These are phyloP conservation scores for Microchrysa polita DNA, from an alignment of 2,888 invertebrate species.

Conservation along the genomic window DNA sequence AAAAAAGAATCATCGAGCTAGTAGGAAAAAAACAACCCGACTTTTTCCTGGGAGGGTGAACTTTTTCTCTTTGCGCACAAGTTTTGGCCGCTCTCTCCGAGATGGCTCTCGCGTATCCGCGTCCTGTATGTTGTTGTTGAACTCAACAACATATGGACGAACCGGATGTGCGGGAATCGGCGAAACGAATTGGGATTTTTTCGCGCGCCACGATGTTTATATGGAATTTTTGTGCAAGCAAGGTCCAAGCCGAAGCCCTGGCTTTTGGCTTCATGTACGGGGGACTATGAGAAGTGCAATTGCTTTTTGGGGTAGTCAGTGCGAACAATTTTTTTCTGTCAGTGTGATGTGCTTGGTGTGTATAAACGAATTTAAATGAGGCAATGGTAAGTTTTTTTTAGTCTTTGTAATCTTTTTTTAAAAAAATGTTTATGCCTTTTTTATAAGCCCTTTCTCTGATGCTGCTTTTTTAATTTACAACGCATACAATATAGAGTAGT, in stretches of 20 bases:
- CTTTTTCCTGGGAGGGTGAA: conserved; percentile 43
- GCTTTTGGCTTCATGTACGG: too few relatives aligned
- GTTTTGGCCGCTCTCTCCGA: conserved; percentile 45
- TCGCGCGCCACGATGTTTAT: conserved; percentile 44
- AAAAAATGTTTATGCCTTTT: conserved; percentile 30
- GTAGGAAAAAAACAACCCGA: conserved; percentile 38
- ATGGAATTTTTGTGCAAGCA: conserved; percentile 45
- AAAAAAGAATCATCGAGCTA: too few relatives aligned
- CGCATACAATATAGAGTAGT: conserved; percentile 3
- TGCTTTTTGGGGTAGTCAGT: conserved; percentile 52
- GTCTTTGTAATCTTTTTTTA: conserved; percentile 43
- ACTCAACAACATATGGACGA: neutral
- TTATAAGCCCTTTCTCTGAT: conserved; percentile 25
- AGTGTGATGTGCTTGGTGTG: conserved; percentile 53
- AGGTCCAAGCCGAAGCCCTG: conserved; percentile 39
- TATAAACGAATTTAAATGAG: conserved; percentile 52
- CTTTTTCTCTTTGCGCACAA: conserved; percentile 38
- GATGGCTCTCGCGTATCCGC: conserved; percentile 41
- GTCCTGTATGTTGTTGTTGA: conserved; percentile 32
- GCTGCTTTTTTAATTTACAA: conserved; percentile 37
- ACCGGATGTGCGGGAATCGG: conserved; percentile 1
- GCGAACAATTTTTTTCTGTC: conserved; percentile 53
- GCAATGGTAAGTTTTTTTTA: conserved; percentile 51
- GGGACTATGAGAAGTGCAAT: conserved; percentile 50
- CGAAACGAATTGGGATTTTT: conserved; percentile 15